phyloP scores from a whole-genome alignment of 2,113 vertebrate species.

The Callorhinus ursinus region DNA sequence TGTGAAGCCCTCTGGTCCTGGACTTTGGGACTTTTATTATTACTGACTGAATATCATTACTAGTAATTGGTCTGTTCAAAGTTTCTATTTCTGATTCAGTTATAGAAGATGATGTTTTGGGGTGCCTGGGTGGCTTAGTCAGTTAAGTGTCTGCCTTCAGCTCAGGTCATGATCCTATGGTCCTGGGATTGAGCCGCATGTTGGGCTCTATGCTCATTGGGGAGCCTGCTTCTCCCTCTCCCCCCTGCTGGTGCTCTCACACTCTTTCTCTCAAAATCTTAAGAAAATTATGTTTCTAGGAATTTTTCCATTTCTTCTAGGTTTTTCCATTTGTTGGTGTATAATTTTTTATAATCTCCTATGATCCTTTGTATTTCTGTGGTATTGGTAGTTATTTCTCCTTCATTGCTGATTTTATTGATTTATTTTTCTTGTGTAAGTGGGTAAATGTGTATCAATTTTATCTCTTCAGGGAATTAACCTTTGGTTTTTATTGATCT shows the following conservation, averaged over 20 bases:
- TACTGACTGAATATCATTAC: background rate
- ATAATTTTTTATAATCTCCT: background rate
- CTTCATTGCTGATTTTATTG: background rate
- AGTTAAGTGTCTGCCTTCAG: background rate
- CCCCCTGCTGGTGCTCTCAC: too few species aligned
- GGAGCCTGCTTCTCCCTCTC: background rate
- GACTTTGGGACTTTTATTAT: background rate
- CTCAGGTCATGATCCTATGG: background rate
- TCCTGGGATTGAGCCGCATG: background rate
- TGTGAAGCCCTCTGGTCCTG: background rate
- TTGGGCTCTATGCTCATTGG: background rate
- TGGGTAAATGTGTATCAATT: background rate
- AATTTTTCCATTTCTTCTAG: background rate
- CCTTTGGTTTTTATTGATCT: background rate
- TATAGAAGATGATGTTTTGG: background rate
- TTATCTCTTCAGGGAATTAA: background rate
- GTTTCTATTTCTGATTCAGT: background rate
- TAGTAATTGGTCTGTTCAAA: background rate
- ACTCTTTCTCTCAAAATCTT: background rate
- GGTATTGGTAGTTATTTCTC: background rate
- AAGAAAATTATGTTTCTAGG: background rate
- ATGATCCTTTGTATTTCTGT: background rate
- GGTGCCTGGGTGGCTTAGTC: background rate
- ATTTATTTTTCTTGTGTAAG: background rate
- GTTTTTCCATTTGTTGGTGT: background rate